phyloP scores from a whole-genome alignment of 2,113 vertebrate genomes.

The Regulus satrapa region DNA sequence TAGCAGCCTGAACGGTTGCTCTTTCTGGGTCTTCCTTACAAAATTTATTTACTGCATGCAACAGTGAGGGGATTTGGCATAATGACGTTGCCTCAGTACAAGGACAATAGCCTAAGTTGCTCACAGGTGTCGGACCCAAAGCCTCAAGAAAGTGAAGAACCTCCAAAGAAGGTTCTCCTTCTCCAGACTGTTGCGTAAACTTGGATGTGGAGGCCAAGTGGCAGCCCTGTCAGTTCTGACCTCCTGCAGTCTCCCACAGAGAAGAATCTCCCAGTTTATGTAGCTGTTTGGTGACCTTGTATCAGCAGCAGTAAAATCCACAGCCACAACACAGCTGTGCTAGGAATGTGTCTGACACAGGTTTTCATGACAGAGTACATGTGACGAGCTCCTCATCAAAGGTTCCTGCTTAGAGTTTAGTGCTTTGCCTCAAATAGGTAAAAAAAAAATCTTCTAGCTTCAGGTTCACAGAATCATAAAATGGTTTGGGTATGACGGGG shows the following conservation, averaged over 20 bases:
- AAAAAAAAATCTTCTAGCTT: neutral
- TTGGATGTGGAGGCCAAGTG: neutral
- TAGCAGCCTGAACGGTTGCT: slow-evolving; percentile 25
- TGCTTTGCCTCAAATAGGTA: neutral
- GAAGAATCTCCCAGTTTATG: neutral
- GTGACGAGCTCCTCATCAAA: neutral
- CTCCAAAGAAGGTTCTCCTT: neutral
- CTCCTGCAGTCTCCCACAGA: neutral
- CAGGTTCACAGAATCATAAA: neutral
- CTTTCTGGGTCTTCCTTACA: neutral
- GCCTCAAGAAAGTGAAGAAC: neutral
- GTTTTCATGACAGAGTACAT: fast-evolving
- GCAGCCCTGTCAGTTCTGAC: neutral
- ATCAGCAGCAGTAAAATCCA: neutral
- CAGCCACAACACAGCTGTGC: fast-evolving
- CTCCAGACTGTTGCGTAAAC: neutral
- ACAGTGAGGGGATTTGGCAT: neutral
- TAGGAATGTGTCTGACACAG: neutral
- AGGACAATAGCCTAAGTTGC: neutral
- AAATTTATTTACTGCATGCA: neutral
- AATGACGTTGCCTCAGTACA: neutral
- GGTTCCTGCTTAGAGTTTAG: neutral
- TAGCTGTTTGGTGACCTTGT: neutral
- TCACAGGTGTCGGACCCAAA: neutral
- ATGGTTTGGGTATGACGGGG: neutral